Percentiles rank a stretch among this genome's conserved stretches.
Conservation (phyloP, 1,140 invertebrate species). For the Laupala kohalensis region DNA sequence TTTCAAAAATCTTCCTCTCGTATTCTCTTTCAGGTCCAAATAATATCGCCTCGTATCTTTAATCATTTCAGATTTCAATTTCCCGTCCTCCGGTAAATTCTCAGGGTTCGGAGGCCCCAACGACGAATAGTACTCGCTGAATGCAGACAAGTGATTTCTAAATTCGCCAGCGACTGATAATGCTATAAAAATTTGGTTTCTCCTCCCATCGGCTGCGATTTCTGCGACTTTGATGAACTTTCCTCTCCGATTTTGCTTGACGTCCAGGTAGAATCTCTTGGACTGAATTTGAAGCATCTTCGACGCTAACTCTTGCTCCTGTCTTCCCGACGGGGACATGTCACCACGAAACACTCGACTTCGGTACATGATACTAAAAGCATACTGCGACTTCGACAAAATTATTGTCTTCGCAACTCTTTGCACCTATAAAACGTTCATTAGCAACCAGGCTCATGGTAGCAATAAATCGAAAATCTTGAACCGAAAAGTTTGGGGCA, state of each 20-base stretch:
- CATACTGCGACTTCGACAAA: conserved; percentile 11
- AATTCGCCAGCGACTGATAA: conserved; percentile 96
- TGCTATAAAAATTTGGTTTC: conserved; percentile 83
- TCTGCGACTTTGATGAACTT: conserved; percentile 98
- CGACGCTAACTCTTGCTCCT: conserved; percentile 87
- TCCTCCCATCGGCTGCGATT: conserved; percentile 77
- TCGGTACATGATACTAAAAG: conserved; percentile 25
- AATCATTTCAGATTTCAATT: conserved; percentile 95
- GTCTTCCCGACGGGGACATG: conserved; percentile 23
- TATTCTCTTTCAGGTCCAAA: conserved; percentile 95
- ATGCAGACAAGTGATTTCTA: conserved; percentile 87
- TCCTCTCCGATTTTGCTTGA: conserved; percentile 95
- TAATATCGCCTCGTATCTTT: conserved; percentile 97
- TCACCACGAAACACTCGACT: conserved; percentile 29
- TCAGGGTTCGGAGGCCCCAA: conserved; percentile 91
- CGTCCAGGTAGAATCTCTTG: conserved; percentile 96
- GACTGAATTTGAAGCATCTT: conserved; percentile 98
- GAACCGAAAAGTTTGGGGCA: too few relatives aligned
- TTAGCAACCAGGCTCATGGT: background rate
- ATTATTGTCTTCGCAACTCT: background rate
- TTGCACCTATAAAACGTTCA: background rate
- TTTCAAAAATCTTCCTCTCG: conserved; percentile 88
- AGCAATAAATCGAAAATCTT: too few relatives aligned
- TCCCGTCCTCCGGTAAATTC: conserved; percentile 94
- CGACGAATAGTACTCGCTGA: conserved; percentile 94